Conservation (phyloP, 2,888 invertebrate species). For the Caenorhabditis zanzibari region DNA sequence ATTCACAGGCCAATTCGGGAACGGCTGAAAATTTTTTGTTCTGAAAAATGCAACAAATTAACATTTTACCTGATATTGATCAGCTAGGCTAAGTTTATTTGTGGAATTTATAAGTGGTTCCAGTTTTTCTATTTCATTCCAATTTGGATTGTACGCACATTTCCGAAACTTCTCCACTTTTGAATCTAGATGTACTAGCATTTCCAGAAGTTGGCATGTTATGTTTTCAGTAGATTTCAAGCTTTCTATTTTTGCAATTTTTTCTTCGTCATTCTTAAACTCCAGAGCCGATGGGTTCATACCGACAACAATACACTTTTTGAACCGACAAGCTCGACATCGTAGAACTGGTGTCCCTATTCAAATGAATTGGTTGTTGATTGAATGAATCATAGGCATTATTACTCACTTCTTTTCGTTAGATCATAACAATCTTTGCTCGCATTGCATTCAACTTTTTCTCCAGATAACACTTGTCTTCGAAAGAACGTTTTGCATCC, state of each 20-base stretch:
- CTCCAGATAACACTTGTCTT: conserved; percentile 39
- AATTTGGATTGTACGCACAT: conserved; percentile 42
- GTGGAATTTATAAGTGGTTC: background rate
- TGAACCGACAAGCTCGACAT: conserved; percentile 61
- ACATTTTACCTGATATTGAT: conserved; percentile 4
- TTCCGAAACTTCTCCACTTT: conserved; percentile 45
- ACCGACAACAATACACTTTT: conserved; percentile 60
- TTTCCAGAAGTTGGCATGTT: conserved; percentile 4
- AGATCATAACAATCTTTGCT: conserved; percentile 58
- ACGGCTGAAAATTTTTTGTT: conserved; percentile 4
- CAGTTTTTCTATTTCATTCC: background rate
- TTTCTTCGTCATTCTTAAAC: conserved; percentile 9
- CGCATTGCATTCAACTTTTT: conserved; percentile 34
- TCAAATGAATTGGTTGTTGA: background rate
- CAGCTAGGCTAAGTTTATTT: conserved; percentile 20
- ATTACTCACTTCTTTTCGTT: conserved; percentile 19
- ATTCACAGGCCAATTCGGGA: conserved; percentile 29
- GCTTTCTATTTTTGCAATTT: too few relatives aligned
- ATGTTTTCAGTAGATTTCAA: conserved; percentile 7
- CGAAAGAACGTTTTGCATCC: conserved; percentile 69
- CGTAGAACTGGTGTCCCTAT: background rate
- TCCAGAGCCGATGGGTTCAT: conserved; percentile 58
- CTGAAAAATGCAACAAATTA: background rate
- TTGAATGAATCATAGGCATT: background rate
- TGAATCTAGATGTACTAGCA: conserved; percentile 25